phyloP scores from a whole-genome alignment of 1,140 invertebrate species.

The Ruditapes philippinarum region DNA sequence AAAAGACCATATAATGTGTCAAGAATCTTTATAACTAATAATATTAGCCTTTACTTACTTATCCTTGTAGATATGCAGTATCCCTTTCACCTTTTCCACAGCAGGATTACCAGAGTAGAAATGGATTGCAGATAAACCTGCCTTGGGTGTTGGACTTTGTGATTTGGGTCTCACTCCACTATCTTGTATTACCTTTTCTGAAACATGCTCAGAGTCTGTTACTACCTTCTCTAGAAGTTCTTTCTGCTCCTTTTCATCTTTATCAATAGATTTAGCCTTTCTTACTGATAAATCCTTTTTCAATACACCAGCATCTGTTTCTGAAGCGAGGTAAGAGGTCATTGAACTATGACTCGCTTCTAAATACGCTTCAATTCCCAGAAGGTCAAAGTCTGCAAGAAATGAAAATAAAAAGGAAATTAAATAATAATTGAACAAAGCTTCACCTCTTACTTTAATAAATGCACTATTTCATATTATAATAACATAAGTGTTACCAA shows the following conservation, averaged over 20 bases:
- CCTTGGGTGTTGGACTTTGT: slow-evolving; percentile 76
- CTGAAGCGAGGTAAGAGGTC: not conserved
- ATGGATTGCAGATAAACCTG: slow-evolving; percentile 79
- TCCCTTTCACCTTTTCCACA: slow-evolving; percentile 98
- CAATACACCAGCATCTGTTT: not conserved
- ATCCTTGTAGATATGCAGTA: slow-evolving; percentile 98
- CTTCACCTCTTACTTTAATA: too few relatives aligned
- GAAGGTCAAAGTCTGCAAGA: slow-evolving; percentile 17
- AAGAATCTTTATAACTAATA: too few relatives aligned
- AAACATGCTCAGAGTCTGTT: not conserved
- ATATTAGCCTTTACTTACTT: slow-evolving; percentile 90
- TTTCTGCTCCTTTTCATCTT: not conserved
- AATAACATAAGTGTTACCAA: too few relatives aligned
- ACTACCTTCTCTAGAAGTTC: not conserved
- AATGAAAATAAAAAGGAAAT: too few relatives aligned
- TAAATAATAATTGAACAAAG: too few relatives aligned
- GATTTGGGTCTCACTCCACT: slow-evolving; percentile 71
- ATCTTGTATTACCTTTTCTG: not conserved
- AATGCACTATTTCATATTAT: too few relatives aligned
- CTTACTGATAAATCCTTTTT: not conserved
- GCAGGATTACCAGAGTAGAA: slow-evolving; percentile 99
- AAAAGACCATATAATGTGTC: too few relatives aligned
- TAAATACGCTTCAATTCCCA: not conserved
- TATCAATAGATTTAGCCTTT: not conserved
- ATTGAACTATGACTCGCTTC: not conserved